Evolutionary conservation across 2,888 invertebrate genomes (phyloP), one percentile per base, ranked within the genome.

Genomic region (Coelopa pilipes): DNA sequence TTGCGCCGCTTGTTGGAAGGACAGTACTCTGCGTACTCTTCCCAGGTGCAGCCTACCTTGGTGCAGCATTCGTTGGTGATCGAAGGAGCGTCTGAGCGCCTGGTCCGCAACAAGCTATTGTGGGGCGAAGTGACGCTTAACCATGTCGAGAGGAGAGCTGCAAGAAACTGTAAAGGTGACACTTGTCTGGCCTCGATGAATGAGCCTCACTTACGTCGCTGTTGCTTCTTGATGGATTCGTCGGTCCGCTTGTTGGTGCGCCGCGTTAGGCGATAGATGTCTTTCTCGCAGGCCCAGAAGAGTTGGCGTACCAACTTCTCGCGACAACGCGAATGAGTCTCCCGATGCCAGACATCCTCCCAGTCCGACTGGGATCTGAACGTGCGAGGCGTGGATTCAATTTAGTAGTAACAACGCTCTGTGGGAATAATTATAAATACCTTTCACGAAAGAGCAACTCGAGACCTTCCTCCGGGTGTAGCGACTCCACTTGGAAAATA

Each of bases 11-110:
- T 89, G 80, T 91, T 91, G 46, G 89, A 89, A 4, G 91, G 91
- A 82, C 91, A 91, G 83, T 91, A 91, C 83, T 91, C 91, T 9
- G 91, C 91, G 79, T 91, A 91, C 82, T 91, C 91, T 81, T 91
- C 91, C 91, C 91, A 91, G 70, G 90, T 91, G 80, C 91, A 91
- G 46, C 90, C 90, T 3, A 88, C 83, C 59, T 88, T 88, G 78
- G 89, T 89, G 83, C 91, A 91, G 78, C 91, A 91, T 83, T 91
- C 91, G 60, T 89, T 88, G 15, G 91, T 91, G 55, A 91, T 91
- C 10, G 90, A 87, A 10, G 79, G 82, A 12, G 76, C 83, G n/a
- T 13, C 70, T 10, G 82, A 70, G 46, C 84, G 82, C 47, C 89
- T 77, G 49, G 81, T 84, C 3, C 85, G 80, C 13, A 86, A 73